Percentiles rank a stretch among this genome's conserved stretches.
Conservation (phyloP, 2,113 vertebrate species). For the Laticauda colubrina region DNA sequence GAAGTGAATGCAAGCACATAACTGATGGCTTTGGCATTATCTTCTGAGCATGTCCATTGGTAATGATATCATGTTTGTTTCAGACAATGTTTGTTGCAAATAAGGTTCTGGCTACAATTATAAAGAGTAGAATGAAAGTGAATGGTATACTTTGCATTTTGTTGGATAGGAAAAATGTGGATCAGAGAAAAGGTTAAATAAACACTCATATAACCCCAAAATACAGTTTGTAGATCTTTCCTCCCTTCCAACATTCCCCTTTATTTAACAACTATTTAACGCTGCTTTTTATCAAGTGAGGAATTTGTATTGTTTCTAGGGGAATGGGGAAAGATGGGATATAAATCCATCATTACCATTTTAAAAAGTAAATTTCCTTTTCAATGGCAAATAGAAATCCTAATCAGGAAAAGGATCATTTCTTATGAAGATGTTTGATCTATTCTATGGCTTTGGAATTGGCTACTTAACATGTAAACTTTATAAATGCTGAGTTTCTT, state of each 20-base stretch:
- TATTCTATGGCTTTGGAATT: neutral
- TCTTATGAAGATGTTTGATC: neutral
- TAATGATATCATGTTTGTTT: neutral
- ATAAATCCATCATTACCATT: neutral
- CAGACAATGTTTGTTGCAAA: neutral
- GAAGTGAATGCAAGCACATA: neutral
- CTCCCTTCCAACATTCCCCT: neutral
- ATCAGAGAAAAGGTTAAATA: neutral
- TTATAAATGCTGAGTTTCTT: neutral
- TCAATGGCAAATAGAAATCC: neutral
- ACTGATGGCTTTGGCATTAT: neutral
- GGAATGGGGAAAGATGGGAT: neutral
- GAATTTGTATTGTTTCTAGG: neutral
- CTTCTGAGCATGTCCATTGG: neutral
- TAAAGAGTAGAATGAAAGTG: neutral
- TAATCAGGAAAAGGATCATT: neutral
- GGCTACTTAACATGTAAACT: neutral
- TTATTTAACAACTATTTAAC: neutral
- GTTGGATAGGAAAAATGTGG: neutral
- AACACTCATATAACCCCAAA: neutral
- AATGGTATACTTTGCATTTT: neutral
- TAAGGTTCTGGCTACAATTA: neutral
- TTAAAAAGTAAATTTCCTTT: neutral
- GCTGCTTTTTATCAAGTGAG: neutral
- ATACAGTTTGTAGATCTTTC: neutral